These are phyloP conservation scores for Drosophila biarmipes DNA, from an alignment of 1,140 invertebrate genomes.

Conservation along the genomic window DNA sequence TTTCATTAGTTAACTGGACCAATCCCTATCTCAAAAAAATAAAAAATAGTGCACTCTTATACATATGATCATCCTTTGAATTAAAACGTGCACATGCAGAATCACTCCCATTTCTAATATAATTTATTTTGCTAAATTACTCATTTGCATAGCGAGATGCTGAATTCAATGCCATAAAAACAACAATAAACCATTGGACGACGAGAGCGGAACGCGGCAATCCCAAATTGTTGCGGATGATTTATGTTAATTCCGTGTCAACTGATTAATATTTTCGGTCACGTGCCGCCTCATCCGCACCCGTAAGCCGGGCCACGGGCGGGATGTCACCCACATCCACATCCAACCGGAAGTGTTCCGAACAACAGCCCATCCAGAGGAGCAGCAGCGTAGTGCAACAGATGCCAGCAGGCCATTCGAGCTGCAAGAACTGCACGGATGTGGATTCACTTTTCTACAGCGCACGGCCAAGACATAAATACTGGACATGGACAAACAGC, in stretches of 20 bases:
- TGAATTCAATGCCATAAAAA: conserved; percentile 41
- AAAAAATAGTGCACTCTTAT: no score
- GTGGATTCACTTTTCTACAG: conserved; percentile 35
- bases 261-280: conserved; percentile 83
- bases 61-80: neutral
- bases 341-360: conserved; percentile 43
- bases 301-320: conserved; percentile 40
- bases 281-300: conserved; percentile 72
- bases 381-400: conserved; percentile 56
- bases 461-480: conserved; percentile 59
- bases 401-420: conserved; percentile 54
- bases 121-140: conserved; percentile 14
- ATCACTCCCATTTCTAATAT: conserved; percentile 19
- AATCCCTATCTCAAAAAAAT: no score
- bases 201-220: conserved; percentile 42
- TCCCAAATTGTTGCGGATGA: conserved; percentile 75
- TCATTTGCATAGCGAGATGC: conserved; percentile 51
- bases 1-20: no score
- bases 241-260: conserved; percentile 82
- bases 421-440: conserved; percentile 34
- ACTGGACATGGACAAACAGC: neutral
- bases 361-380: conserved; percentile 42
- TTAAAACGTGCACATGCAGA: conserved; percentile 5
- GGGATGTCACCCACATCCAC: conserved; percentile 42
- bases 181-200: conserved; percentile 50